These are phyloP conservation scores for Aphelenchoides avenae DNA, from an alignment of 1,140 invertebrate genomes.

Conservation along the genomic window DNA sequence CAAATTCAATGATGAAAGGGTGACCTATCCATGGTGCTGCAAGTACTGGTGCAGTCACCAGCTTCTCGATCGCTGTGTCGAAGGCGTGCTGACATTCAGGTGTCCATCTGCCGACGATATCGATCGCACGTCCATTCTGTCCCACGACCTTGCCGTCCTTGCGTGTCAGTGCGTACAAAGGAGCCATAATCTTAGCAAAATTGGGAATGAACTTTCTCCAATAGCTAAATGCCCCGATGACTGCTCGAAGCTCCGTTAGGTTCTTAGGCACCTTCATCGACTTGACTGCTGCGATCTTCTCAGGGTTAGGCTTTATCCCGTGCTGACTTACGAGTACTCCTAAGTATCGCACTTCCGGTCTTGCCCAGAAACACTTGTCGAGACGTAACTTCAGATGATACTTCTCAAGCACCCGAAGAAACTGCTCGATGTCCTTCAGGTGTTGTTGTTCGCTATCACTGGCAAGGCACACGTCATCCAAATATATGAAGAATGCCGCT, in stretches of 20 bases:
- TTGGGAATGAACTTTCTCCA: conserved; percentile 15
- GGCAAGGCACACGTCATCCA: conserved; percentile 22
- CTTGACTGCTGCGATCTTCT: conserved; percentile 7
- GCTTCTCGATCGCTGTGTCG: conserved; percentile 8
- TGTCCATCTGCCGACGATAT: neutral
- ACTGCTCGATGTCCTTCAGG: conserved; percentile 8
- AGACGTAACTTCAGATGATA: conserved; percentile 7
- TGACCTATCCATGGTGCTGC: conserved; percentile 18
- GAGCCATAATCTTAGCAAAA: conserved; percentile 15
- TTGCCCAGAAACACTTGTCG: conserved; percentile 19
- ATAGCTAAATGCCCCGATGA: conserved; percentile 19
- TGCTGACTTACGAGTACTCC: conserved; percentile 12
- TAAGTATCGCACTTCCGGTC: conserved; percentile 13
- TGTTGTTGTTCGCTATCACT: conserved; percentile 9
- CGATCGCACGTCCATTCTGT: too few relatives aligned
- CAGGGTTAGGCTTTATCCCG: conserved; percentile 9
- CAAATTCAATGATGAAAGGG: conserved; percentile 18
- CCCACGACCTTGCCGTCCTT: too few relatives aligned
- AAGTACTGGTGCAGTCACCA: conserved; percentile 12
- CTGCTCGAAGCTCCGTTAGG: conserved; percentile 14
- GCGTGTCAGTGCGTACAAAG: conserved; percentile 18
- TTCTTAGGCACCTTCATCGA: conserved; percentile 13
- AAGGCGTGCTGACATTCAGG: conserved; percentile 8
- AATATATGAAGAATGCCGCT: conserved; percentile 22
- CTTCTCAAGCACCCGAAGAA: neutral